Percentiles rank a stretch among this genome's conserved stretches.
These are phyloP conservation scores for Ridgeia piscesae DNA, from an alignment of 1,140 invertebrate genomes.

Conservation along the genomic window DNA sequence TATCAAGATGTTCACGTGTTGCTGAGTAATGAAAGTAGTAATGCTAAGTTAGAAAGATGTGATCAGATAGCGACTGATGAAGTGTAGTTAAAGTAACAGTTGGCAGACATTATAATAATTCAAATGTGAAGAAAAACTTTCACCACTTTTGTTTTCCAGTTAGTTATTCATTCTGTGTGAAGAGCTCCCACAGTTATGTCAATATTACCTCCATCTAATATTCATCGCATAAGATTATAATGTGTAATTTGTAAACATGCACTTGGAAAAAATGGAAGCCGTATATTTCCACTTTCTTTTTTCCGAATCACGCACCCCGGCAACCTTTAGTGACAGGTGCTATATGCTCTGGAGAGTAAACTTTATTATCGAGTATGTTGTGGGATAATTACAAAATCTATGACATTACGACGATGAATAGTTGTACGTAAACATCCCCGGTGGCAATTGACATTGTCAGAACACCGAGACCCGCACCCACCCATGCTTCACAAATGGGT, in stretches of 20 bases:
- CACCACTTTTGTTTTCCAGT: not conserved
- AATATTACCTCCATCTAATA: not conserved
- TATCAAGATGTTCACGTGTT: not conserved
- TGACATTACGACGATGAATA: not conserved
- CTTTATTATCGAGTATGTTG: not conserved
- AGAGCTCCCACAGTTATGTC: not conserved
- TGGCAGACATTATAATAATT: not conserved
- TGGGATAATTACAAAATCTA: not conserved
- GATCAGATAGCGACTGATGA: not conserved
- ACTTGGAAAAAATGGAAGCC: not conserved
- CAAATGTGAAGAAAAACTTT: not conserved
- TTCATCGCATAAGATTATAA: not conserved
- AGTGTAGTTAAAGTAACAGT: not conserved
- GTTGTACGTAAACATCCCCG: not conserved
- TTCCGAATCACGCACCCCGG: not conserved
- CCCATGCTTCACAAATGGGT: not conserved
- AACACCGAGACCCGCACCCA: not conserved
- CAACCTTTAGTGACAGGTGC: not conserved
- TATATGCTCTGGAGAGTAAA: not conserved
- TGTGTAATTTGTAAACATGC: not conserved
- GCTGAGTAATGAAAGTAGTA: not conserved
- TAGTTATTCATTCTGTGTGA: not conserved
- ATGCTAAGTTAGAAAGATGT: not conserved
- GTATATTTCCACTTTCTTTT: not conserved
- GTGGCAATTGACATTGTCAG: not conserved